These are phyloP conservation scores for Aplochiton taeniatus DNA, from an alignment of 2,797 vertebrate genomes.

Conservation along the genomic window DNA sequence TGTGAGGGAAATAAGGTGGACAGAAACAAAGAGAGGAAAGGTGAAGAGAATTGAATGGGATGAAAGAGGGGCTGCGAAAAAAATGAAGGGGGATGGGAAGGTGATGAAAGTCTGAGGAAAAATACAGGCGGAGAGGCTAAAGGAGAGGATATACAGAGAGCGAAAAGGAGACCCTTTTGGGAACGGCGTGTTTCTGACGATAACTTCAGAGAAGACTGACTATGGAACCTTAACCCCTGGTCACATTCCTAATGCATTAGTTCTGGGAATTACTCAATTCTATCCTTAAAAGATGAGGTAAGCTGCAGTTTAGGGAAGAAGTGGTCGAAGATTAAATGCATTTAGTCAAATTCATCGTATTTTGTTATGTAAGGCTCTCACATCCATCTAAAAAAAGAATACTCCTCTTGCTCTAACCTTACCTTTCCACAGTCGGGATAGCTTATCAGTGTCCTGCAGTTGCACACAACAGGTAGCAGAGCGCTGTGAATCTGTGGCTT, in stretches of 20 bases:
- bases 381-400: too few relatives aligned
- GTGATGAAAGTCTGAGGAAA: conserved; percentile 21
- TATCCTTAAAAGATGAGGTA: conserved; percentile 7
- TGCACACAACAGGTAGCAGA: conserved; percentile 34
- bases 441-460: background rate
- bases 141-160: conserved; percentile 56
- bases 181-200: conserved; percentile 21
- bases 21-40: background rate
- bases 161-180: conserved; percentile 9
- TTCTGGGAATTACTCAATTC: conserved; percentile 11
- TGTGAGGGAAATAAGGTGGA: conserved; percentile 10
- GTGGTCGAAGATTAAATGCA: background rate
- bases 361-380: too few relatives aligned
- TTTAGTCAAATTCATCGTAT: background rate
- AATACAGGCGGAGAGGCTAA: conserved; percentile 23
- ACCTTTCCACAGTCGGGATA: conserved; percentile 5
- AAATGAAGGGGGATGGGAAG: conserved; percentile 41
- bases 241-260: conserved; percentile 33
- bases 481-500: conserved; percentile 5
- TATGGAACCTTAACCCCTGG: conserved; percentile 51
- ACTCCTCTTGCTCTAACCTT: conserved; percentile 5
- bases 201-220: conserved; percentile 35
- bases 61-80: conserved; percentile 44
- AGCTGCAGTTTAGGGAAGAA: background rate
- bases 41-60: conserved; percentile 7